Evolutionary conservation across 2,797 vertebrate species (phyloP), one percentile per base, ranked within the genome.

Genomic region (Intellagama lesueurii): DNA sequence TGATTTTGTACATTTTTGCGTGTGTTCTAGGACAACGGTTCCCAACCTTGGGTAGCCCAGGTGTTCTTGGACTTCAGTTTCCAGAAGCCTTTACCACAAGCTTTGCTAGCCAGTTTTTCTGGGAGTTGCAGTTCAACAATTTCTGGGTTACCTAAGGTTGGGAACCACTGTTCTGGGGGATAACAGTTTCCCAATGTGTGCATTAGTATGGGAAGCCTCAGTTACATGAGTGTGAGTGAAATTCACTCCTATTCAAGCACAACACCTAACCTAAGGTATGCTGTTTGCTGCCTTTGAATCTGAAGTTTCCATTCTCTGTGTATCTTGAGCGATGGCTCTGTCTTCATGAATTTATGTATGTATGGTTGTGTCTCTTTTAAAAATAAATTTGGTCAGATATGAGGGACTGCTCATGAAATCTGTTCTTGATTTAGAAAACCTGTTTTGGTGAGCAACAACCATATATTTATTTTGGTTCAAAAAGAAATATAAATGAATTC

Each of bases 401-500:
- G 22, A 52, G 75, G 32, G 9, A 49, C 28, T 60, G 35, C 32
- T 35, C 78, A 22, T 87, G 78, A 83, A 75, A 69, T 32, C 8
- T 30, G 22, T 73, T 60, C 11, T 77, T 83, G 70, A 70, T 76
- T 68, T 83, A 78, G 5, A 40, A 66, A 30, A 44, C 22, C 6
- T 60, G 75, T 70, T 91, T 56, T 56, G 52, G 14, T 32, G 82
- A 91, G 26, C 80, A 87, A 68, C 68, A 88, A 28, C 81, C 78
- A 56, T 28, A 1, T 81, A 30, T 22, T 72, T 4, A 44, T 85
- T 90, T 83, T 85, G 64, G n/a, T 68, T 89, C 14, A 32, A 87
- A n/a, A 44, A 89, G 69, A 60, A 89, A 88, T 24, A 5, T 64
- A 90, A 93, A 87, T 80, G 2, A 69, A 77, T 85, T 87, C 70